Percentiles rank a stretch among this genome's conserved stretches.
Evolutionary conservation across 53 echinoderm and acorn worm species (phyloP).

Genomic region (Antedon mediterranea): DNA sequence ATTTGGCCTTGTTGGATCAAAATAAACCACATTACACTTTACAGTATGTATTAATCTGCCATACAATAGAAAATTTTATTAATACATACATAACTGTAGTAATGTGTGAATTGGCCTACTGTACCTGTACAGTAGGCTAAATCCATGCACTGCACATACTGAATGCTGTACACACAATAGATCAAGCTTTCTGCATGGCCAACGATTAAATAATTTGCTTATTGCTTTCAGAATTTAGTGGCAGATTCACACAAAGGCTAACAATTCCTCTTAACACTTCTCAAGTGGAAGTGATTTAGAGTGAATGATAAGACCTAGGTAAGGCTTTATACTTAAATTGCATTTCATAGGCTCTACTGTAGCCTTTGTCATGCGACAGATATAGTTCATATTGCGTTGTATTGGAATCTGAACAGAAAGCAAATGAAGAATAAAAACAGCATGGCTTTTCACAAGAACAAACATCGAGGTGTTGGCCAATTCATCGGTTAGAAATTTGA

Average conservation of each 20-base stretch:
- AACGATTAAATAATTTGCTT: neutral
- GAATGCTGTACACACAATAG: neutral
- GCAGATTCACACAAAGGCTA: neutral
- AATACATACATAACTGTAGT: no score
- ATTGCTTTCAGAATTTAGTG: neutral
- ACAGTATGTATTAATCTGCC: no score
- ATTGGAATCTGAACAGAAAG: neutral
- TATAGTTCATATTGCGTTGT: neutral
- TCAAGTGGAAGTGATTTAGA: neutral
- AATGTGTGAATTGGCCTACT: no score
- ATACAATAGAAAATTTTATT: no score
- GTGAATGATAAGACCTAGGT: neutral
- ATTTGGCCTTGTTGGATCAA: no score
- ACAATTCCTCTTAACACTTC: neutral
- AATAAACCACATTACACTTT: no score
- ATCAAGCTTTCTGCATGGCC: neutral
- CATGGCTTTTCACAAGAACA: neutral
- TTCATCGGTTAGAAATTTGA: neutral
- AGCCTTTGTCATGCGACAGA: neutral
- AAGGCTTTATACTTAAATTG: neutral
- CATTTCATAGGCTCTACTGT: neutral
- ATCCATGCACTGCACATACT: no score
- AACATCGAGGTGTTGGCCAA: neutral
- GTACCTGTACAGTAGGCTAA: no score
- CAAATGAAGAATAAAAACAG: neutral